Evolutionary conservation across 1,140 invertebrate genomes (phyloP).

Genomic region (Drosophila paulistorum): DNA sequence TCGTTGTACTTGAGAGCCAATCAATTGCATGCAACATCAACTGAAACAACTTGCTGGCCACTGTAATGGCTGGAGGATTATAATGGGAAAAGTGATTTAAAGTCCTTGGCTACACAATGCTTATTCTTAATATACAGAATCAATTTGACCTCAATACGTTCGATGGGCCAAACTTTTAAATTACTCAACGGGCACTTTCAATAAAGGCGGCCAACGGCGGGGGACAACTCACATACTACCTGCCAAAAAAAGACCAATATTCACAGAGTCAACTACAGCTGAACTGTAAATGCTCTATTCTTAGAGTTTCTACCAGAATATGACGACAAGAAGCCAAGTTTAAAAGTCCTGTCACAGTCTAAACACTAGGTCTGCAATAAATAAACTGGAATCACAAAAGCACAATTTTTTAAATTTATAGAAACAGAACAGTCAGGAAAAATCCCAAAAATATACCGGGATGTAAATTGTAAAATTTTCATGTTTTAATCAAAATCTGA

Average conservation of each 20-base stretch:
- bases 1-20: conserved; percentile 54
- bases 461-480: no score
- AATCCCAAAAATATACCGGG: no score
- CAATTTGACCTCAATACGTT: conserved; percentile 71
- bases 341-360: no score
- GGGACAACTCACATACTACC: not conserved
- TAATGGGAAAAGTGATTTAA: conserved; percentile 59
- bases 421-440: no score
- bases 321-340: no score
- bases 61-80: conserved; percentile 21
- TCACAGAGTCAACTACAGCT: not conserved
- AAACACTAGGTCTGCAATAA: no score
- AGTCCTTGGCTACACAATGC: conserved; percentile 44
- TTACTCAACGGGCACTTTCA: conserved; percentile 75
- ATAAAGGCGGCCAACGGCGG: conserved; percentile 50
- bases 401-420: no score
- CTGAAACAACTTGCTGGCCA: conserved; percentile 25
- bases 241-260: conserved; percentile 14
- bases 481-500: no score
- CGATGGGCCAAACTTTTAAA: conserved; percentile 69
- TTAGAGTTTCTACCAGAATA: no score
- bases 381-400: no score
- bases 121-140: conserved; percentile 64
- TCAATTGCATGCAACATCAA: conserved; percentile 67
- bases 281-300: not conserved